Percentiles rank a stretch among this genome's conserved stretches.
Conservation (phyloP, 2,888 invertebrate species). For the Synanthedon tipuliformis region DNA sequence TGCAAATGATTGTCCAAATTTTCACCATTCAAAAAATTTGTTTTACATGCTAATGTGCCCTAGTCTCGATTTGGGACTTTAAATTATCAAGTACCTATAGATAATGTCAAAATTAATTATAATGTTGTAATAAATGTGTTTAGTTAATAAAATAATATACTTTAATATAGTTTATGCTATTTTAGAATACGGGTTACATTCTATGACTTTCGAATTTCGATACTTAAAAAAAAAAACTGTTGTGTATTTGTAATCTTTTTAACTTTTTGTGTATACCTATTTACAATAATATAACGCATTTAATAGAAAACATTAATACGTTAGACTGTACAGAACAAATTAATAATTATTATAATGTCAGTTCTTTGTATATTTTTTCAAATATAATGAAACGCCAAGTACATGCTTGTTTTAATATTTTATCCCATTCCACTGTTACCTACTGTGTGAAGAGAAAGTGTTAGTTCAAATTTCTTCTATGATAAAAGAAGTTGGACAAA, state of each 20-base stretch:
- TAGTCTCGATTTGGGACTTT: slow-evolving; percentile 8
- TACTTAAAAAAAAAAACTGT: neutral
- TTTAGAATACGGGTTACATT: slow-evolving; percentile 29
- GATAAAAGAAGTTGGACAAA: too few relatives aligned
- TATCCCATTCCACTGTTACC: neutral
- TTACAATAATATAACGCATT: slow-evolving; percentile 44
- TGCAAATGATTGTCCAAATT: too few relatives aligned
- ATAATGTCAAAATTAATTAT: slow-evolving; percentile 7
- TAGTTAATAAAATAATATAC: slow-evolving; percentile 1
- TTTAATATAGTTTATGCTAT: slow-evolving; percentile 2
- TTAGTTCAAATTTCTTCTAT: too few relatives aligned
- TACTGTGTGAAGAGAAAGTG: too few relatives aligned
- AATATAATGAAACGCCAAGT: slow-evolving; percentile 51
- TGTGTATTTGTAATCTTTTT: slow-evolving; percentile 14
- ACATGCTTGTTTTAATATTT: slow-evolving; percentile 5
- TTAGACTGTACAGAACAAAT: slow-evolving; percentile 58
- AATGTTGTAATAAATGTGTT: slow-evolving; percentile 1
- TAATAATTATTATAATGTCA: slow-evolving; percentile 35
- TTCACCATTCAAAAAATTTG: neutral
- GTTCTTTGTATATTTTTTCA: slow-evolving; percentile 64
- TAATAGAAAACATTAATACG: slow-evolving; percentile 47
- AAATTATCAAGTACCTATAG: neutral
- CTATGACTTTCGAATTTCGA: slow-evolving; percentile 11
- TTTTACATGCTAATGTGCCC: neutral
- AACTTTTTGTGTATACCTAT: slow-evolving; percentile 1